Evolutionary conservation across 2,888 invertebrate genomes (phyloP), one percentile per base, ranked within the genome.

Genomic region (Rhaphigaster nebulosa): DNA sequence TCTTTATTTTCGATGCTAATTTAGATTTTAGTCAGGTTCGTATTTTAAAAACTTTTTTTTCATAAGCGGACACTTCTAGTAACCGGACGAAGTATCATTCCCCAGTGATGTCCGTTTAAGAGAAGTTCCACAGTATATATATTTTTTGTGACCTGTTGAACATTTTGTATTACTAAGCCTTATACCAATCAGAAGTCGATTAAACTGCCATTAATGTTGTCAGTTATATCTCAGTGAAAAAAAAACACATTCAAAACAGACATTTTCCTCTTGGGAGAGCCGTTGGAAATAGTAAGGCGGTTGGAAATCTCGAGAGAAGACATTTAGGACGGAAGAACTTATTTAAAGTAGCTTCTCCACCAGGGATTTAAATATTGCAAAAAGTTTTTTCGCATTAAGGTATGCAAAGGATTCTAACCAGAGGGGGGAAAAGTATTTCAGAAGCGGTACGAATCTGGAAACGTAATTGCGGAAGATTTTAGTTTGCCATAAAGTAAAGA

Each of bases 341-440:
- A 70, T 70, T 70, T 70, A 70, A 70, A 70, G 34, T 10, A n/a
- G 70, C 18, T 34, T 4, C 70, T 18, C 29, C 13, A n/a, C 60
- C 34, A 5, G 15, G 34, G 70, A 70, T 70, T 34, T 70, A 70
- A 70, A 70, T 70, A 70, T 70, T 70, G 34, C 70, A 70, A 70
- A 70, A 70, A 70, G 70, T 70, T 70, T 70, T 70, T 70, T n/a
- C 70, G 70, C 70, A 70, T 70, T 70, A 70, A 70, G 70, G 34
- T 70, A 70, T 70, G 70, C 70, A 70, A 70, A 70, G 70, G 29
- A 70, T 70, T 34, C 34, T 34, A 34, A 34, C 65, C 29, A 13
- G 15, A n/a, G 34, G 18, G 70, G 70, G 70, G 18, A 34, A 34
- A 34, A 29, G 70, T 34, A 70, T 70, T 70, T 70, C 70, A 18